Base-by-base conservation (phyloP, 2,113 vertebrate genomes). In the Bambusicola thoracicus region DNA sequence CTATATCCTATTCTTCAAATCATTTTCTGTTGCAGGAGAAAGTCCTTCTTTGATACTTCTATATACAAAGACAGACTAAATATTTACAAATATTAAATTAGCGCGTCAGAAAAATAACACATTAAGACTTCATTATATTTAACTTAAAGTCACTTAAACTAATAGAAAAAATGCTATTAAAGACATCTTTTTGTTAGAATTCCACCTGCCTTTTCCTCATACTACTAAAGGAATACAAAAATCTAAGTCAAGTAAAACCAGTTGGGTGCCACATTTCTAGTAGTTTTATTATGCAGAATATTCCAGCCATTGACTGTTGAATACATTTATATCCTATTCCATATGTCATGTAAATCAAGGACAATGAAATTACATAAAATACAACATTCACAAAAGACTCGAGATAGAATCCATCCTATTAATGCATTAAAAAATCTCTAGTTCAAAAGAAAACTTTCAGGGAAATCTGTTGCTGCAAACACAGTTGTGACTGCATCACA, bases 11-110 rank as follows among this genome's bases (percentile, higher is more conserved):
- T 51, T 87, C 76, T 86, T 96, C 92, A 94, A 89, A 81, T 79
- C 24, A 27, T 94, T 48, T 88, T 88, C 70, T 59, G 76, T 25
- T 69, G 51, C 66, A 84, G 90, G 44, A 93, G 66, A 84, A 93
- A 89, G n/a, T 81, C 80, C 12, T 74, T 5, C 91, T 85, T 91
- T 25, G 7, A 49, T 79, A 81, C 13, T 81, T 94, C 86, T 95
- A 95, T 95, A 93, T 93, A 95, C 89, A 96, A 92, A 92, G 56
- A 96, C 49, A 96, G 77, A 85, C 94, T 96, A 90, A 53, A 92
- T 58, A 94, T 91, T 92, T 95, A 85, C 77, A 89, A 95, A 79
- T 66, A 93, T 2, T 76, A 24, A 89, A 93, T 96, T 87, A 96
- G 83, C 58, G 53, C 27, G 58, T 84, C 2, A 30, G 40, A 40